These are phyloP conservation scores for Eupeodes latifasciatus DNA, from an alignment of 2,888 invertebrate genomes.

Conservation along the genomic window DNA sequence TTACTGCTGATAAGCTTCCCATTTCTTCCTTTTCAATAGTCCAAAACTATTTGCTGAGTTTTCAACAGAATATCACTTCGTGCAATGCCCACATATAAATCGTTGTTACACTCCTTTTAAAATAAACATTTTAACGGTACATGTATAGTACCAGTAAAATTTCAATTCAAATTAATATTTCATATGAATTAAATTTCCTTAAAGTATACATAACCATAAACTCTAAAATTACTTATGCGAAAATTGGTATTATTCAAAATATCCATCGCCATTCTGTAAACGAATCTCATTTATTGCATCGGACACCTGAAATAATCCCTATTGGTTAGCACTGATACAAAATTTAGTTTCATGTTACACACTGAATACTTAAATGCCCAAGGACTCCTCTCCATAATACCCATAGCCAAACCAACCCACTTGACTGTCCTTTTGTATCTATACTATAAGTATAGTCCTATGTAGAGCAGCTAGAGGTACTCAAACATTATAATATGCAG, in stretches of 20 bases:
- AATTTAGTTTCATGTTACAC: conserved; percentile 68
- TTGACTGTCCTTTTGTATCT: not conserved
- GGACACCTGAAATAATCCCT: conserved; percentile 70
- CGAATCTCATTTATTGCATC: conserved; percentile 61
- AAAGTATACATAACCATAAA: conserved; percentile 2
- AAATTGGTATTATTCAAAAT: conserved; percentile 43
- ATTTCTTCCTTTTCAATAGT: too few relatives aligned
- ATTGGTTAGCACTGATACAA: conserved; percentile 66
- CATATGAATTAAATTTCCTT: conserved; percentile 38
- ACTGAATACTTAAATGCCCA: conserved; percentile 41
- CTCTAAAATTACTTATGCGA: conserved; percentile 27
- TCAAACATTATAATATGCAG: conserved; percentile 17
- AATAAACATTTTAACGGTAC: not conserved
- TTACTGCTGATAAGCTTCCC: too few relatives aligned
- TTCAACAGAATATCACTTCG: not conserved
- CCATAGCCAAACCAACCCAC: not conserved
- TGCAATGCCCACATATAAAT: not conserved
- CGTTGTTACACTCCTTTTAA: not conserved
- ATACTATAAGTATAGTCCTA: too few relatives aligned
- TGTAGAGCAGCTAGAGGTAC: not conserved
- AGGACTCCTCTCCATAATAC: conserved; percentile 5
- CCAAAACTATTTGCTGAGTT: not conserved
- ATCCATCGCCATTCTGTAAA: conserved; percentile 48
- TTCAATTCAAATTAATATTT: conserved; percentile 34
- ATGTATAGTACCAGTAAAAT: not conserved